Evolutionary conservation across 2,797 vertebrate genomes (phyloP), one percentile per base, ranked within the genome.

Genomic region (Ciconia nigra): DNA sequence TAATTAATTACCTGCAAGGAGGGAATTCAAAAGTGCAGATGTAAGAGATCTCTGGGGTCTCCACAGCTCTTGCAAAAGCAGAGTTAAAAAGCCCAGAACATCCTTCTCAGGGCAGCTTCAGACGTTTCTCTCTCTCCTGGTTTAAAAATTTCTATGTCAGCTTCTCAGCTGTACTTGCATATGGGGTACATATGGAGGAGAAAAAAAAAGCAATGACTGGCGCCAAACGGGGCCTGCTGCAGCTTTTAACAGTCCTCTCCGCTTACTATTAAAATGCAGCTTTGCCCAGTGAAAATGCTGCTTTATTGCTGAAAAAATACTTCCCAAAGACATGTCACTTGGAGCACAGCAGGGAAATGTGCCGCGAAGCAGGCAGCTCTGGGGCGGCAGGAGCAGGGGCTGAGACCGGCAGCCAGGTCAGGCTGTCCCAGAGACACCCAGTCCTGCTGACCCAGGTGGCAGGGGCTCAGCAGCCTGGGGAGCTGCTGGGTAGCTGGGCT

Each of bases 171-270:
- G 67, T 81, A 62, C 61, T 95, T 96, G 84, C 95, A 97, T 93
- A 83, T 97, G 95, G 91, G 76, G 54, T 95, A 72, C 94, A 97
- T 95, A 96, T 96, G 96, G 93, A 92, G 47, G 51, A 83, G 69
- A 37, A 44, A 85, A 84, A 77, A 87, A 94, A 87, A 69, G 44
- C 80, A 80, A 47, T 26, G 49, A n/a, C 87, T 97, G 94, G 95
- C 15, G 89, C 96, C 96, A 95, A 96, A 83, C 0, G 0, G 41
- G 90, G 89, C 82, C 87, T 92, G 93, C 89, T 95, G 87, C 84
- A 96, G 90, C 82, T 76, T 94, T 96, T 95, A 96, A 96, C 86
- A 95, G 82, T 65, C 78, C 54, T 96, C 86, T 93, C 78, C 21
- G 3, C 89, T 96, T 85, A 74, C 90, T 77, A 83, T 89, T 95